A percentile compares a stretch with the other conserved stretches of the same genome.
These are phyloP conservation scores for Enteromius thamalakanensis DNA, from an alignment of 2,797 vertebrate species.

Conservation along the genomic window DNA sequence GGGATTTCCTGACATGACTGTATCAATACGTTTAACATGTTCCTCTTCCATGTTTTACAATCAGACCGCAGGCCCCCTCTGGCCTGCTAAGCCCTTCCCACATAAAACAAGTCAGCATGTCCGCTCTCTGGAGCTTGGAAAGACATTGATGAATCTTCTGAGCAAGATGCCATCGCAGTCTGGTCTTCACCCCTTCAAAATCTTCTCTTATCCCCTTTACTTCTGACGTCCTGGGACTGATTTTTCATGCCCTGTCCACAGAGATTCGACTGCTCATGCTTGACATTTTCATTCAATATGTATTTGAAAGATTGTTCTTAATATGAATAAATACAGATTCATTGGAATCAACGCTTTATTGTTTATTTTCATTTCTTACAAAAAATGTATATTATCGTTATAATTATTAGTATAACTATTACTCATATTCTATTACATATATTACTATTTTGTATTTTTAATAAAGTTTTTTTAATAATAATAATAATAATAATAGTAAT, in stretches of 20 bases:
- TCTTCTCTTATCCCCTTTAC: conserved; percentile 27
- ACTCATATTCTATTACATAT: neutral
- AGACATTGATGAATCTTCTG: conserved; percentile 65
- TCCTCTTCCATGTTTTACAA: conserved; percentile 71
- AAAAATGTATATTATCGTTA: neutral
- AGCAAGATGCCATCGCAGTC: conserved; percentile 45
- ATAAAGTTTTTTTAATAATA: neutral
- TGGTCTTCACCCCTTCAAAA: conserved; percentile 37
- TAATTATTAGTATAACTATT: neutral
- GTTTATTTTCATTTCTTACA: neutral
- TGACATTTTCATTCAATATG: no score
- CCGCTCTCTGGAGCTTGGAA: conserved; percentile 72
- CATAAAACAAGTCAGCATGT: conserved; percentile 79
- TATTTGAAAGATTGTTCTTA: no score
- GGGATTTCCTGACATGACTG: conserved; percentile 77
- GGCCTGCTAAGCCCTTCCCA: conserved; percentile 60
- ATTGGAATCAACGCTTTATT: no score
- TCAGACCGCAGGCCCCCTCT: conserved; percentile 68
- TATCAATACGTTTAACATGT: conserved; percentile 78
- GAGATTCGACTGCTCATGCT: no score
- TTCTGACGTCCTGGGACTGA: conserved; percentile 21
- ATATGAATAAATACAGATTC: no score
- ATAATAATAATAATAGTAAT: neutral
- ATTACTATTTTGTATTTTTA: neutral
- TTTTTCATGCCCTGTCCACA: neutral